Percentiles rank a stretch among this genome's conserved stretches.
Conservation (phyloP, 2,797 vertebrate genomes). For the Dipus sagitta region DNA sequence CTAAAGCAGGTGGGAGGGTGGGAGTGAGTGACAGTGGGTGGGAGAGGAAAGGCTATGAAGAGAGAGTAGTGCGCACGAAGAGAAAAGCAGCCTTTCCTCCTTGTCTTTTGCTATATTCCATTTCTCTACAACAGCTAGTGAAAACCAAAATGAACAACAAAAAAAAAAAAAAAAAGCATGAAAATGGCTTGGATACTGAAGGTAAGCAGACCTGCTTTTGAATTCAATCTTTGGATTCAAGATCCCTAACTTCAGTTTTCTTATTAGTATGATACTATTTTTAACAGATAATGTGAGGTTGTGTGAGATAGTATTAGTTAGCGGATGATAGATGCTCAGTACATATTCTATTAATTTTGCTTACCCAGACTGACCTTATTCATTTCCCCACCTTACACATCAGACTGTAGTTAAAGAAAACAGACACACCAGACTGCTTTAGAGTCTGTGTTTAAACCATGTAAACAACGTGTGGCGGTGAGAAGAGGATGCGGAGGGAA, state of each 20-base stretch:
- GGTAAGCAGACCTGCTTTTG: background rate
- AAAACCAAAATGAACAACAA: background rate
- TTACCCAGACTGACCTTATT: background rate
- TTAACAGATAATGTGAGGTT: background rate
- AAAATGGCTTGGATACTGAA: slow-evolving; percentile 31
- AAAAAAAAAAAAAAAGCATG: background rate
- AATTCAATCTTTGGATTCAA: slow-evolving; percentile 8
- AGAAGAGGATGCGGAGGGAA: background rate
- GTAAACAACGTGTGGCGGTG: background rate
- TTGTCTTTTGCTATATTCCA: background rate
- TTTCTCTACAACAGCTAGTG: background rate
- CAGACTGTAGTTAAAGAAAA: slow-evolving; percentile 28
- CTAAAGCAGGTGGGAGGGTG: slow-evolving; percentile 61
- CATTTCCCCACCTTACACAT: background rate
- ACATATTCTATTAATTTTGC: slow-evolving; percentile 41
- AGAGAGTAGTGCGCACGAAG: background rate
- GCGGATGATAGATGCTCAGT: background rate
- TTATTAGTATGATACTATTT: background rate
- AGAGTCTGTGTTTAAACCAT: background rate
- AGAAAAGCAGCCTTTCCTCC: background rate
- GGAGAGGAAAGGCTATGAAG: slow-evolving; percentile 56
- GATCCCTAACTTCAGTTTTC: background rate
- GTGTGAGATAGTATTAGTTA: slow-evolving; percentile 29
- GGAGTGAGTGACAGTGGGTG: slow-evolving; percentile 68
- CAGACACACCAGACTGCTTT: background rate